Percentiles rank a stretch among this genome's conserved stretches.
Conservation (phyloP, 2,888 invertebrate species). For the Harpalus rufipes region DNA sequence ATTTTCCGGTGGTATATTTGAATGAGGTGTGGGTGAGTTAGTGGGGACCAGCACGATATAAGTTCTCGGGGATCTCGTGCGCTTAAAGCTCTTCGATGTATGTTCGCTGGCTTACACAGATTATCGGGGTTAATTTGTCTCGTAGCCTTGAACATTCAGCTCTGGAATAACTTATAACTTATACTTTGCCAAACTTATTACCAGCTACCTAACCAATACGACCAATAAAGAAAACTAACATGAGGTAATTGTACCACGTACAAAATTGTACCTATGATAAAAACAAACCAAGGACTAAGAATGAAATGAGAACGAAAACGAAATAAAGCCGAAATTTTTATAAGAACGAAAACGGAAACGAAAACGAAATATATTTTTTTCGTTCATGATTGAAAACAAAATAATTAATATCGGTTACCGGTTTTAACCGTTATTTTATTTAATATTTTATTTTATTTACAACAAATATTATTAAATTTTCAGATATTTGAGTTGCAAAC, state of each 20-base stretch:
- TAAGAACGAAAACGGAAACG: too few relatives aligned
- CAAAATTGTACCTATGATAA: too few relatives aligned
- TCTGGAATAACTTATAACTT: not conserved
- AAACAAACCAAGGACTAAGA: too few relatives aligned
- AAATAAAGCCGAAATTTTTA: too few relatives aligned
- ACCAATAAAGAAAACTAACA: not conserved
- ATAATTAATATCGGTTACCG: too few relatives aligned
- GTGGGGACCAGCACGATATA: constrained; percentile 1
- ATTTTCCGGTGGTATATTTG: constrained; percentile 23
- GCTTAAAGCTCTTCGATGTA: constrained; percentile 22
- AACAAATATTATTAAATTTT: too few relatives aligned
- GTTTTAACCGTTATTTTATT: too few relatives aligned
- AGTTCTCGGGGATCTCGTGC: constrained; percentile 14
- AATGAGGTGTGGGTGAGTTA: constrained; percentile 12
- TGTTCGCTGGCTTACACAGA: constrained; percentile 23
- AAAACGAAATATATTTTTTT: too few relatives aligned
- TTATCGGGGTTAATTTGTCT: constrained; percentile 29
- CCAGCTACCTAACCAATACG: not conserved
- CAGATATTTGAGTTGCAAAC: too few relatives aligned
- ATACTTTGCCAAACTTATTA: constrained; percentile 3
- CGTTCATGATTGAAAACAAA: too few relatives aligned
- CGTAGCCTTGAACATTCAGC: constrained; percentile 5
- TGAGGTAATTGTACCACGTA: not conserved
- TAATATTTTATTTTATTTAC: too few relatives aligned
- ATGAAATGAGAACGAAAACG: too few relatives aligned